Evolutionary conservation across 1,140 invertebrate species (phyloP).

Genomic region (Saccostrea echinata): DNA sequence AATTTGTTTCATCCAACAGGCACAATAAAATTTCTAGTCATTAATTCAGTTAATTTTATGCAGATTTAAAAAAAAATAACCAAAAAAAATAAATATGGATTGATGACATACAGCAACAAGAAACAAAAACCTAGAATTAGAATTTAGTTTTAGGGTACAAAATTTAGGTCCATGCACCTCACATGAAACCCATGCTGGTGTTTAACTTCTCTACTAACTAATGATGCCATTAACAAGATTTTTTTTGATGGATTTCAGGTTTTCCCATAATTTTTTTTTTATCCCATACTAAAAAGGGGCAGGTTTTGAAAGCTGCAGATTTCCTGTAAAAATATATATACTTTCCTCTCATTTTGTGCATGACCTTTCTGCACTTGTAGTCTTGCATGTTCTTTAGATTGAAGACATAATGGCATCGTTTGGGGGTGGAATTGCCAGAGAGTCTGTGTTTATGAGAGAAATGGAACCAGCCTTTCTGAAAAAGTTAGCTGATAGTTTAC

Average conservation of each 20-base stretch:
- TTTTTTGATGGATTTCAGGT: constrained; percentile 32
- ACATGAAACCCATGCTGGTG: background rate
- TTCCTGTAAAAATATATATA: background rate
- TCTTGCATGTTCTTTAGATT: constrained; percentile 81
- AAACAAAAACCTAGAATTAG: too few relatives aligned
- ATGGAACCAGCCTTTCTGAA: constrained; percentile 89
- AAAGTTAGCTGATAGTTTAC: constrained; percentile 43
- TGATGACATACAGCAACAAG: too few relatives aligned
- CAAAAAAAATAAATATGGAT: too few relatives aligned
- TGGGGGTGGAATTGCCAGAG: constrained; percentile 84
- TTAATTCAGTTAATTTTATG: too few relatives aligned
- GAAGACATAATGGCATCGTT: constrained; percentile 96
- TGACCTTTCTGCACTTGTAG: constrained; percentile 36
- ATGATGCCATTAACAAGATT: constrained; percentile 1
- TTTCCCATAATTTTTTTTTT: background rate
- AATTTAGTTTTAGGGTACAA: background rate
- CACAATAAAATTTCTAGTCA: too few relatives aligned
- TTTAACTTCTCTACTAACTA: constrained; percentile 14
- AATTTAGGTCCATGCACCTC: background rate
- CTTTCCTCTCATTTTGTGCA: constrained; percentile 17
- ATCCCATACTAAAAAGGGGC: background rate
- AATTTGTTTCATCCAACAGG: too few relatives aligned
- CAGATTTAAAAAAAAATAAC: too few relatives aligned
- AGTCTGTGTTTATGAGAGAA: constrained; percentile 91
- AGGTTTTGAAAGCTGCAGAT: constrained; percentile 10